Evolutionary conservation across 2,113 vertebrate species (phyloP).

Genomic region (Oreochromis spilurus): DNA sequence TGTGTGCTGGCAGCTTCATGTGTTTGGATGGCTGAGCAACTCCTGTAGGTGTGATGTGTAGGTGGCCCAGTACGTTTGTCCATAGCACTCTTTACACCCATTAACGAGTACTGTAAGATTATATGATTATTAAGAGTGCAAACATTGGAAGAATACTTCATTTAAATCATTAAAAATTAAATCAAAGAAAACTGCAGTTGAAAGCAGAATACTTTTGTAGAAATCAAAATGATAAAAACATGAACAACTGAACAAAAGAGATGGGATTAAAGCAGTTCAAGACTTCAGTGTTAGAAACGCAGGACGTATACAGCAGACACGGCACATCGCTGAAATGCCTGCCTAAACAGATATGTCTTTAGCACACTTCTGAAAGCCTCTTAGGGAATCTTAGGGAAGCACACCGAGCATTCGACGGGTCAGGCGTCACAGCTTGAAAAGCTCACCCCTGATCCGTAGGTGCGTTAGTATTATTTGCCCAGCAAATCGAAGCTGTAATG

Average conservation of each 20-base stretch:
- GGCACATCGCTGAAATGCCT: neutral
- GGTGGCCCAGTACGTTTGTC: neutral
- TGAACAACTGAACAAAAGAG: neutral
- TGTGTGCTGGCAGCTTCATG: neutral
- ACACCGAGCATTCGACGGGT: neutral
- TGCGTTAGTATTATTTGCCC: neutral
- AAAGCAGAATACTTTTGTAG: rapidly evolving
- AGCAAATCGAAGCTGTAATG: neutral
- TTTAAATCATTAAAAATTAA: neutral
- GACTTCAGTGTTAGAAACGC: neutral
- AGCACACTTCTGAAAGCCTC: neutral
- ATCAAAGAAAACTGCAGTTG: neutral
- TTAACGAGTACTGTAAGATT: neutral
- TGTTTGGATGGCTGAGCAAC: neutral
- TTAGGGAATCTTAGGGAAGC: neutral
- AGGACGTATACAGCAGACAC: neutral
- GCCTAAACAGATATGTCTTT: neutral
- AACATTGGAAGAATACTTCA: neutral
- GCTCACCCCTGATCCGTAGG: neutral
- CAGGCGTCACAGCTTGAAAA: neutral
- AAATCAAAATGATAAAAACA: neutral
- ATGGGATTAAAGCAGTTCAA: neutral
- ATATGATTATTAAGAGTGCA: neutral
- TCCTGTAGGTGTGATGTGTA: neutral
- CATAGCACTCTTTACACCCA: neutral